Conservation (phyloP, 2,888 invertebrate genomes). For the Drosophila vallismaia region DNA sequence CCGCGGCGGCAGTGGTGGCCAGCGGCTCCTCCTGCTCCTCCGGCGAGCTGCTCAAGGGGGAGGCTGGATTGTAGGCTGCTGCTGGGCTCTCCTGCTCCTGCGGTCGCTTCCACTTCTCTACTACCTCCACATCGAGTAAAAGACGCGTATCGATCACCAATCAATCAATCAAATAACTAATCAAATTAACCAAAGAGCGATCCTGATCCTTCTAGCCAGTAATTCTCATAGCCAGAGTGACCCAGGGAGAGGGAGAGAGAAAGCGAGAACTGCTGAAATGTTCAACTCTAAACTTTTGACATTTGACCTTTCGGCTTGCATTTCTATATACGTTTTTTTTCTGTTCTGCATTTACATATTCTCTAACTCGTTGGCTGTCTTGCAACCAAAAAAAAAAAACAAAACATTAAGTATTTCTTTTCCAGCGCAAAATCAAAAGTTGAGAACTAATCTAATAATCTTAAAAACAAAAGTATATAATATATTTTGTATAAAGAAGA, state of each 20-base stretch:
- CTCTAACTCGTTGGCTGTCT: constrained; percentile 22
- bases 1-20: constrained; percentile 54
- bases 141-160: constrained; percentile 17
- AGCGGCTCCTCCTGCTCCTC: constrained; percentile 25
- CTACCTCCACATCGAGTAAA: constrained; percentile 35
- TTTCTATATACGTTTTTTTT: not conserved
- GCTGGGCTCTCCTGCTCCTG: not conserved
- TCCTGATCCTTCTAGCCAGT: constrained; percentile 2
- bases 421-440: constrained; percentile 51
- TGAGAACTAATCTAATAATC: constrained; percentile 62
- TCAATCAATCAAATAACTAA: constrained; percentile 50
- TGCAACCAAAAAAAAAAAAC: constrained; percentile 7
- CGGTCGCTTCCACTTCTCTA: not conserved
- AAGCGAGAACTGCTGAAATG: too few species aligned
- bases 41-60: constrained; percentile 51
- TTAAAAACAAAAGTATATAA: constrained; percentile 43
- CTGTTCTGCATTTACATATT: constrained; percentile 1
- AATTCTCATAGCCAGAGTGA: not conserved
- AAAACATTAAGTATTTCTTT: constrained; percentile 40
- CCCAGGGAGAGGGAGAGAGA: too few species aligned
- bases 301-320: too few species aligned
- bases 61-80: constrained; percentile 31
- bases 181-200: constrained; percentile 71
- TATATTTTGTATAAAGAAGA: constrained; percentile 46
- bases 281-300: too few species aligned